Evolutionary conservation across 2,888 invertebrate species (phyloP).

Genomic region (Allophyes oxyacanthae): DNA sequence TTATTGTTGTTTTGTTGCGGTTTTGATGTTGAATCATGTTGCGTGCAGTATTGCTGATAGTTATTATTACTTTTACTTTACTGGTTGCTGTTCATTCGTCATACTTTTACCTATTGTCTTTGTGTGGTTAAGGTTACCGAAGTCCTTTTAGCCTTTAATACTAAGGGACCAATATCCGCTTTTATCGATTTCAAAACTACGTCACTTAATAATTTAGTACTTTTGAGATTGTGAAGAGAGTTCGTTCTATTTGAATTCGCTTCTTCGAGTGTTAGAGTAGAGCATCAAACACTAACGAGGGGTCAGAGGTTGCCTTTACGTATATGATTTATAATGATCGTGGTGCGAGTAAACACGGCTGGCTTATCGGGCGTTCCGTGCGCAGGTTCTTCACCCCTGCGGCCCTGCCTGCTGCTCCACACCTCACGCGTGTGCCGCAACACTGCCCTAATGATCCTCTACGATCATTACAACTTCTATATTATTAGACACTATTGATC

Average conservation of each 20-base stretch:
- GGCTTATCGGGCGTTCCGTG: conserved; percentile 73
- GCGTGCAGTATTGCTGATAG: neutral
- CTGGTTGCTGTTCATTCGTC: neutral
- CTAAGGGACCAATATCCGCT: conserved; percentile 14
- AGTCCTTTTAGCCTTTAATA: too few relatives aligned
- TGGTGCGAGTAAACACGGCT: conserved; percentile 72
- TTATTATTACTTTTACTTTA: conserved; percentile 17
- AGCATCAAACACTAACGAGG: conserved; percentile 73
- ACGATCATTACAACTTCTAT: conserved; percentile 25
- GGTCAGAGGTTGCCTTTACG: conserved; percentile 78
- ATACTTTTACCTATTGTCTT: too few relatives aligned
- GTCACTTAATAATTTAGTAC: conserved; percentile 44
- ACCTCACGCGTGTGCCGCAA: conserved; percentile 44
- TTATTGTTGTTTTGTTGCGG: conserved; percentile 56
- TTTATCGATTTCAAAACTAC: conserved; percentile 39
- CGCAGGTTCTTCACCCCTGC: conserved; percentile 80
- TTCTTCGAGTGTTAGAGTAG: conserved; percentile 47
- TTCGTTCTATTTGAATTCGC: conserved; percentile 43
- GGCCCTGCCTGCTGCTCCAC: conserved; percentile 44
- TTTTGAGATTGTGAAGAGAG: conserved; percentile 39
- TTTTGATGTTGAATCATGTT: conserved; percentile 35
- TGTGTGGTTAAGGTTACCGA: too few relatives aligned
- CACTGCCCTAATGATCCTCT: conserved; percentile 56
- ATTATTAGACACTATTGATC: conserved; percentile 35
- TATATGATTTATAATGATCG: conserved; percentile 83